Evolutionary conservation across 2,888 invertebrate genomes (phyloP).

Genomic region (Agonopterix alstromeriana): DNA sequence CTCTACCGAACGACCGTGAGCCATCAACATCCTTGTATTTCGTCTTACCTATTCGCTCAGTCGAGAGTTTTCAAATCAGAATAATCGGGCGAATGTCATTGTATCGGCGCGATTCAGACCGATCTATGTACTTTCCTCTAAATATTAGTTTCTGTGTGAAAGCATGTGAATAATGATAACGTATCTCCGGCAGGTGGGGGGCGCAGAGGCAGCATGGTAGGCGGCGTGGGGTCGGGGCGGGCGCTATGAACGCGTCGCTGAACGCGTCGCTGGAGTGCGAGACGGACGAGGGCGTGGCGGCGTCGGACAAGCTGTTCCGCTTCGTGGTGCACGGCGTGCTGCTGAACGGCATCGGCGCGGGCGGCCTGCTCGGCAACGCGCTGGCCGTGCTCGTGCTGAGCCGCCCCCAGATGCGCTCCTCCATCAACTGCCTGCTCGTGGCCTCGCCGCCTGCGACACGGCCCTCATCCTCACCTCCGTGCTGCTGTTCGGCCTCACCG

Average conservation of each 20-base stretch:
- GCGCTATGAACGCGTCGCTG: constrained; percentile 9
- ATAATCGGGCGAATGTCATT: no score
- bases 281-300: constrained; percentile 52
- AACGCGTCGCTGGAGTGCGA: constrained; percentile 37
- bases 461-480: constrained; percentile 91
- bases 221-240: neutral
- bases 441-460: constrained; percentile 95
- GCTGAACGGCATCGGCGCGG: constrained; percentile 86
- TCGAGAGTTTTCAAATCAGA: no score
- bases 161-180: no score
- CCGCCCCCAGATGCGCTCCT: constrained; percentile 96
- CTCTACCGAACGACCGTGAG: no score
- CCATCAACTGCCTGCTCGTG: constrained; percentile 95
- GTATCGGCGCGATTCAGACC: no score
- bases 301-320: constrained; percentile 79
- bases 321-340: constrained; percentile 90
- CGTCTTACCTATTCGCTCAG: no score
- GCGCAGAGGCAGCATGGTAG: neutral
- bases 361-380: constrained; percentile 92
- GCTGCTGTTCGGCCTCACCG: constrained; percentile 90
- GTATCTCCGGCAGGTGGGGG: neutral
- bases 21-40: no score
- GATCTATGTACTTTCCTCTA: no score
- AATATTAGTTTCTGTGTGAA: no score
- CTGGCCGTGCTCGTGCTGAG: constrained; percentile 94